Evolutionary conservation across 2,113 vertebrate species (phyloP), one percentile per base, ranked within the genome.

Genomic region (Balaenoptera acutorostrata): DNA sequence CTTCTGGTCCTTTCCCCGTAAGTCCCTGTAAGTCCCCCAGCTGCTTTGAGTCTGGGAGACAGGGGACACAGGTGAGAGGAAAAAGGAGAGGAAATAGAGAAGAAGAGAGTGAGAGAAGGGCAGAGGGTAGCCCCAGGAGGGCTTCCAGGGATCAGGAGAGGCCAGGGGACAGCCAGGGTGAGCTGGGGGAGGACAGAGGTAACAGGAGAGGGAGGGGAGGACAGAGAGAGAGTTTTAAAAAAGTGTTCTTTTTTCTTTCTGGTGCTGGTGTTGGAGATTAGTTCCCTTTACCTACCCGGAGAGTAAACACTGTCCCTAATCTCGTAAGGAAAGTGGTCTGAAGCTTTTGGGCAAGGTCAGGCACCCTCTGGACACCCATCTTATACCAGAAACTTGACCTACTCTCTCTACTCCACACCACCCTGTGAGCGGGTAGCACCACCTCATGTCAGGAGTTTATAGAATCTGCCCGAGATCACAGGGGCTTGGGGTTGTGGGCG

Each of bases 401-500:
- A 0, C 23, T 63, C 13, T 52, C 61, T 83, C 61, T 5, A 2
- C 44, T 27, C 77, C 44, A n/a, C 52, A 12, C 15, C 4, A 4
- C 55, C 27, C 63, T 36, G 41, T 0, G 1, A 39, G 27, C 0
- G 23, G 7, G 20, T 33, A 4, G 17, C 8, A 11, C 71, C 15
- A 13, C 18, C 41, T 87, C 10, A 11, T 27, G 55, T 52, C 6
- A 12, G 64, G 85, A 66, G 13, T 21, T 46, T 63, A 55, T 0
- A 9, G 31, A 55, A 18, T 55, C 55, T 71, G 44, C 69, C 39
- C 36, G 23, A 33, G 63, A 49, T 33, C 55, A 29, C 4, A 3
- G 39, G 41, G 25, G 10, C n/a, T 12, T 78, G 8, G 36, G 55
- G 4, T 8, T 6, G 9, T 21, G 12, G 17, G 8, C 3, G 2